These are phyloP conservation scores for Oryzias javanicus DNA, from an alignment of 2,113 vertebrate genomes.

Conservation along the genomic window DNA sequence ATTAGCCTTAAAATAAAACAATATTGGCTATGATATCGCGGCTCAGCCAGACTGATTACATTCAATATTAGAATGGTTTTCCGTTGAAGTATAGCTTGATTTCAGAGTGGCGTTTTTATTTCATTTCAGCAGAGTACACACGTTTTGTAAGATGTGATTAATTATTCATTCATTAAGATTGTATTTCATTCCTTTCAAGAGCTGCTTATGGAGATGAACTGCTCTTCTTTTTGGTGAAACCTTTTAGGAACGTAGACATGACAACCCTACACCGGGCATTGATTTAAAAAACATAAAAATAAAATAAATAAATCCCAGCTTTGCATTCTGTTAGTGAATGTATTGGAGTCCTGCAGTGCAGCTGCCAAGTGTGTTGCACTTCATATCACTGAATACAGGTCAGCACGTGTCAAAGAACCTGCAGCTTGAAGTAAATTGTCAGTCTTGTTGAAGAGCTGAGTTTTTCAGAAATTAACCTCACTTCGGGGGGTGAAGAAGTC, in stretches of 20 bases:
- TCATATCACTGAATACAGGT: constrained; percentile 26
- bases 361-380: constrained; percentile 16
- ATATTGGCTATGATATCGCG: constrained; percentile 42
- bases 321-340: constrained; percentile 4
- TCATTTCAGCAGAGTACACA: not conserved
- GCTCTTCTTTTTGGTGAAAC: not conserved
- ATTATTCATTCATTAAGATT: not conserved
- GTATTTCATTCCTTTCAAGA: not conserved
- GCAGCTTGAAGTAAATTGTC: constrained; percentile 10
- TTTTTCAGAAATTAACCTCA: not conserved
- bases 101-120: constrained; percentile 10
- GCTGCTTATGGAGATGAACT: not conserved
- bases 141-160: not conserved
- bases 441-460: constrained; percentile 11
- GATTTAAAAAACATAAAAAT: not conserved
- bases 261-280: not conserved
- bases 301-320: not conserved
- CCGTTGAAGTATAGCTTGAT: constrained; percentile 12
- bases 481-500: not conserved
- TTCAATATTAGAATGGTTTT: constrained; percentile 21
- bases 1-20: constrained; percentile 42
- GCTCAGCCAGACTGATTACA: constrained; percentile 27
- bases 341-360: constrained; percentile 13
- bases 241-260: not conserved
- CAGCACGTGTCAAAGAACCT: constrained; percentile 19